Percentiles rank a stretch among this genome's conserved stretches.
phyloP scores from a whole-genome alignment of 2,113 vertebrate genomes.

The Psittacus erithacus region DNA sequence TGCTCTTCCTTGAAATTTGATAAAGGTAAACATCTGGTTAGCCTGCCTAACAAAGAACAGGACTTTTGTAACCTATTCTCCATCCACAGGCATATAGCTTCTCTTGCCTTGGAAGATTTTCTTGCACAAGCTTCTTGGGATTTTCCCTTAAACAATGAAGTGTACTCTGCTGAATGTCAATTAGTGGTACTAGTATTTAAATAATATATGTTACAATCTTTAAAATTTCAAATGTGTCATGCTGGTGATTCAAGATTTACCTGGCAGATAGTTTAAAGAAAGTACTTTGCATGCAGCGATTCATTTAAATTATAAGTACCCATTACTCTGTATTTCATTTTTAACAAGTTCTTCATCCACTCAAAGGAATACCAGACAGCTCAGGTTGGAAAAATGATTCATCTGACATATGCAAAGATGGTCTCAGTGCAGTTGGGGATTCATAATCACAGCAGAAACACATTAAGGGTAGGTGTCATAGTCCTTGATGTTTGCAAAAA shows the following conservation, averaged over 20 bases:
- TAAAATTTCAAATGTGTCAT: constrained; percentile 42
- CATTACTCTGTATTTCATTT: constrained; percentile 59
- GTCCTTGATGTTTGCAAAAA: constrained; percentile 66
- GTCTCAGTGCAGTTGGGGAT: constrained; percentile 11
- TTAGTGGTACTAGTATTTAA: constrained; percentile 30
- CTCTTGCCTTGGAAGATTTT: not conserved
- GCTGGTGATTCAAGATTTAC: constrained; percentile 46
- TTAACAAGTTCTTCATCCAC: constrained; percentile 55
- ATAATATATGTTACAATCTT: constrained; percentile 44
- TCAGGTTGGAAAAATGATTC: constrained; percentile 44
- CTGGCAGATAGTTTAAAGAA: constrained; percentile 52
- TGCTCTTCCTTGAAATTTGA: not conserved
- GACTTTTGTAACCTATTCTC: not conserved
- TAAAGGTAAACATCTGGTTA: not conserved
- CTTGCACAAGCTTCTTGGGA: not conserved
- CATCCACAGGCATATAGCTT: not conserved
- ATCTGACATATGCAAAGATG: constrained; percentile 28
- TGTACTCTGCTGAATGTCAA: not conserved
- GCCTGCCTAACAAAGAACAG: not conserved
- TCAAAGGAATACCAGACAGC: constrained; percentile 42
- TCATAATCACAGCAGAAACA: constrained; percentile 58
- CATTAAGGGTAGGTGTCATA: constrained; percentile 37
- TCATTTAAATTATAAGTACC: constrained; percentile 62
- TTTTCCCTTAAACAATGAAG: constrained; percentile 2
- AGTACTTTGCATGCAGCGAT: constrained; percentile 35